Percentiles rank a stretch among this genome's conserved stretches.
Evolutionary conservation across 2,888 invertebrate species (phyloP).

Genomic region (Athalia rosae): DNA sequence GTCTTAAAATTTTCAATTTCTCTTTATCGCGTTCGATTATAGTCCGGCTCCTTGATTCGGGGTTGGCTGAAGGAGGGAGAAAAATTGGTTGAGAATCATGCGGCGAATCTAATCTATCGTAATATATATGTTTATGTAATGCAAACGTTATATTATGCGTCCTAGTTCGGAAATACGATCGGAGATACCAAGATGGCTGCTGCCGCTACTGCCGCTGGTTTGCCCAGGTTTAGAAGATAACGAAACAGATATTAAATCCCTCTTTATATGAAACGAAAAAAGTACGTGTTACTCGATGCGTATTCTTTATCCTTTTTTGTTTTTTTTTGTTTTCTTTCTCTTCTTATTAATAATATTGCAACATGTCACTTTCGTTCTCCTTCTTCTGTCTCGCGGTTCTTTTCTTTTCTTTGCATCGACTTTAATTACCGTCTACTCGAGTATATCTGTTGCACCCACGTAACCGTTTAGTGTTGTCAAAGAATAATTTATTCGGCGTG

Average conservation of each 20-base stretch:
- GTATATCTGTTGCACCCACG: no score
- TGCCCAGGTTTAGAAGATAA: slow-evolving; percentile 52
- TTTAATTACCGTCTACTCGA: no score
- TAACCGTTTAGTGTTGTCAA: no score
- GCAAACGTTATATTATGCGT: neutral
- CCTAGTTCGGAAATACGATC: slow-evolving; percentile 48
- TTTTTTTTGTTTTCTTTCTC: neutral
- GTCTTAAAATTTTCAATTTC: no score
- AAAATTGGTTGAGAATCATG: neutral
- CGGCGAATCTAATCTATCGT: neutral
- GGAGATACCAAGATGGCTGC: slow-evolving; percentile 53
- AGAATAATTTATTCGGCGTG: no score
- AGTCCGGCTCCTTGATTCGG: no score
- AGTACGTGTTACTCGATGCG: slow-evolving; percentile 49
- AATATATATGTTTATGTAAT: neutral
- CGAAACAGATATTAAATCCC: slow-evolving; percentile 56
- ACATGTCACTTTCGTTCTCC: no score
- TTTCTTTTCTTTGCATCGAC: no score
- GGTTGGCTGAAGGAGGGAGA: neutral
- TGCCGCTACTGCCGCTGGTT: slow-evolving; percentile 51
- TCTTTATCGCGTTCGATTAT: no score
- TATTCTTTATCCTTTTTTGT: slow-evolving; percentile 5
- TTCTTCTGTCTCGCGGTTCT: no score
- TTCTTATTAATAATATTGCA: slow-evolving; percentile 6
- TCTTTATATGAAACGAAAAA: slow-evolving; percentile 39